Conservation (phyloP, 1,140 invertebrate species). For the Campoletis sonorensis region DNA sequence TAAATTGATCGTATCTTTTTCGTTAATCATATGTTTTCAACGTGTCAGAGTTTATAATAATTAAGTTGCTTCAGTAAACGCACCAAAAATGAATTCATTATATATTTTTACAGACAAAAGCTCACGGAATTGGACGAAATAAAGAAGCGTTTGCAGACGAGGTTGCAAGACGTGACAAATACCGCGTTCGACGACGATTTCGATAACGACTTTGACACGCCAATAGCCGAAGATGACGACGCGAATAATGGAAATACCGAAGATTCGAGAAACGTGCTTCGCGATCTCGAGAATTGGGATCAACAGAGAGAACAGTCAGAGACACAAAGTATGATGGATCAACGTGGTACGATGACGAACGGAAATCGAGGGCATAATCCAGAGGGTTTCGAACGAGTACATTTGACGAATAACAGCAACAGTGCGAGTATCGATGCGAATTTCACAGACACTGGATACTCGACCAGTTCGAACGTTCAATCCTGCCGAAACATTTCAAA, state of each 20-base stretch:
- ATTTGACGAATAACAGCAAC: constrained; percentile 32
- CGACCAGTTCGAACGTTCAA: constrained; percentile 46
- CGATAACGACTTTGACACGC: constrained; percentile 77
- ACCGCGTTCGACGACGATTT: constrained; percentile 77
- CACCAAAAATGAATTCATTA: too few species aligned
- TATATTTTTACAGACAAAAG: constrained; percentile 76
- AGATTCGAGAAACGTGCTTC: neutral
- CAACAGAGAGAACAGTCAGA: neutral
- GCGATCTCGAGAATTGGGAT: constrained; percentile 30
- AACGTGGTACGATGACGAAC: constrained; percentile 40
- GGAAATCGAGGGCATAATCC: constrained; percentile 40
- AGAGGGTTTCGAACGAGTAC: constrained; percentile 37
- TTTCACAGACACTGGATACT: constrained; percentile 53
- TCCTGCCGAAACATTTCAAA: constrained; percentile 48
- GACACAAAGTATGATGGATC: constrained; percentile 25
- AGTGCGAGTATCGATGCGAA: constrained; percentile 46
- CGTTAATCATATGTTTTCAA: too few species aligned
- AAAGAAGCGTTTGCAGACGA: constrained; percentile 77
- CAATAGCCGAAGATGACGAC: constrained; percentile 56
- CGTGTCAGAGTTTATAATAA: too few species aligned
- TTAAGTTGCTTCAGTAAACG: too few species aligned
- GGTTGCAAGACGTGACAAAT: constrained; percentile 78
- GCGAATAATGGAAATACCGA: constrained; percentile 54
- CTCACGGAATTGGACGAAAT: constrained; percentile 81
- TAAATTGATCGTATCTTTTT: neutral